Percentiles rank a stretch among this genome's conserved stretches.
These are phyloP conservation scores for Xenentodon cancila DNA, from an alignment of 2,797 vertebrate genomes.

Conservation along the genomic window DNA sequence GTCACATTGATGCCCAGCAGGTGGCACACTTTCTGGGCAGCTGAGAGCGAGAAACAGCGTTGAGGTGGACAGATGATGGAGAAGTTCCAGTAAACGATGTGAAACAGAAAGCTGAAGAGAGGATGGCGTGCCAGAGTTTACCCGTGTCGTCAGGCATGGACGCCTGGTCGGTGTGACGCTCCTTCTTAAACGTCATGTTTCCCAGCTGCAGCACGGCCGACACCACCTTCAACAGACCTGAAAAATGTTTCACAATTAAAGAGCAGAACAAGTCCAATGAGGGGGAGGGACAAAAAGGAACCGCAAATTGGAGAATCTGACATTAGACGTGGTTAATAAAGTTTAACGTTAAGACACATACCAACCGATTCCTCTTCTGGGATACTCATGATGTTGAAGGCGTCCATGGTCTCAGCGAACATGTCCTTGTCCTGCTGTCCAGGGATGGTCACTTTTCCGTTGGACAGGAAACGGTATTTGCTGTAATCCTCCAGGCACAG, in stretches of 20 bases:
- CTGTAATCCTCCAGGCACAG: conserved; percentile 93
- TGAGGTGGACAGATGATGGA: too few species aligned
- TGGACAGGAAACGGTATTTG: conserved; percentile 96
- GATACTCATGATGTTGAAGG: conserved; percentile 96
- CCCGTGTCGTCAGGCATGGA: conserved; percentile 98
- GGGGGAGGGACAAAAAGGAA: too few species aligned
- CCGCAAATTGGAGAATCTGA: too few species aligned
- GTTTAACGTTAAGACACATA: too few species aligned
- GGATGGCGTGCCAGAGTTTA: conserved; percentile 73
- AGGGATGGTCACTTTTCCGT: conserved; percentile 92
- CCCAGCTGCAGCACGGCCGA: conserved; percentile 95
- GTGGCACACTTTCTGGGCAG: conserved; percentile 97
- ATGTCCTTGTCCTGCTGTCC: conserved; percentile 97
- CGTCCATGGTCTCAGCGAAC: conserved; percentile 95
- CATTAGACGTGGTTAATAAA: too few species aligned
- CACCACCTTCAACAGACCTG: conserved; percentile 92
- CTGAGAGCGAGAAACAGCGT: conserved; percentile 65
- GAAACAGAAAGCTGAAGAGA: neutral
- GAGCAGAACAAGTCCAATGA: too few species aligned
- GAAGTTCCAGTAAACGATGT: neutral
- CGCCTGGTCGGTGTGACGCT: conserved; percentile 95
- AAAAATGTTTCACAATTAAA: too few species aligned
- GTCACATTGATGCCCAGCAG: conserved; percentile 96
- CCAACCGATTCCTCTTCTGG: conserved; percentile 88
- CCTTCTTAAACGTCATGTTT: conserved; percentile 97